These are phyloP conservation scores for Psittacus erithacus DNA, from an alignment of 2,113 vertebrate genomes.

Conservation along the genomic window DNA sequence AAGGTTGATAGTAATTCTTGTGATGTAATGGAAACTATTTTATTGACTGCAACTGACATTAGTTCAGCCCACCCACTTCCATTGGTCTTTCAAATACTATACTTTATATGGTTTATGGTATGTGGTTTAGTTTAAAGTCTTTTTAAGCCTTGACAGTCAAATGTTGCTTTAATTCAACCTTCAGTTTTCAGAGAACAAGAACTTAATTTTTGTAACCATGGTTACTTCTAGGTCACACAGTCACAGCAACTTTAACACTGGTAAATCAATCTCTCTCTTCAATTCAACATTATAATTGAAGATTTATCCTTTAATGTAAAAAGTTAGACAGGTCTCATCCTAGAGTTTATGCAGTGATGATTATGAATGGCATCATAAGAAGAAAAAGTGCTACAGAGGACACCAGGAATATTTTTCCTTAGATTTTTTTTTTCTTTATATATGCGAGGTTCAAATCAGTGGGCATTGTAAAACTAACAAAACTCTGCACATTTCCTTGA, in stretches of 20 bases:
- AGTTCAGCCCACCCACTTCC: not conserved
- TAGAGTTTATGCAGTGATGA: not conserved
- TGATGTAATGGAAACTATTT: not conserved
- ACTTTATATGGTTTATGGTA: not conserved
- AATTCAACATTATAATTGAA: conserved; percentile 36
- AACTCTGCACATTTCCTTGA: not conserved
- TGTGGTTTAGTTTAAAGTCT: not conserved
- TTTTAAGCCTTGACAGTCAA: conserved; percentile 43
- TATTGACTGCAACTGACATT: not conserved
- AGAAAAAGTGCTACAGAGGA: not conserved
- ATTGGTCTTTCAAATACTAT: not conserved
- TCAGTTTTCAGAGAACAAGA: not conserved
- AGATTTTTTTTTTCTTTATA: not conserved
- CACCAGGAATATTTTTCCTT: rapidly evolving
- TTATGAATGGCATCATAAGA: not conserved
- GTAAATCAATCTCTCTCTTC: conserved; percentile 25
- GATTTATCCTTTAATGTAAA: conserved; percentile 14
- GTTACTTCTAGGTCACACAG: conserved; percentile 33
- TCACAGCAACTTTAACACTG: not conserved
- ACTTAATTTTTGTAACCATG: not conserved
- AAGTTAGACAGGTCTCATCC: not conserved
- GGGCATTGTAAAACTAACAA: not conserved
- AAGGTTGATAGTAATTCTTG: not conserved
- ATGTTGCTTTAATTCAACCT: conserved; percentile 57
- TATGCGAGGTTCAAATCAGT: not conserved